Base-by-base conservation (phyloP, 2,797 vertebrate genomes). In the Euphonia xanthogaster region DNA sequence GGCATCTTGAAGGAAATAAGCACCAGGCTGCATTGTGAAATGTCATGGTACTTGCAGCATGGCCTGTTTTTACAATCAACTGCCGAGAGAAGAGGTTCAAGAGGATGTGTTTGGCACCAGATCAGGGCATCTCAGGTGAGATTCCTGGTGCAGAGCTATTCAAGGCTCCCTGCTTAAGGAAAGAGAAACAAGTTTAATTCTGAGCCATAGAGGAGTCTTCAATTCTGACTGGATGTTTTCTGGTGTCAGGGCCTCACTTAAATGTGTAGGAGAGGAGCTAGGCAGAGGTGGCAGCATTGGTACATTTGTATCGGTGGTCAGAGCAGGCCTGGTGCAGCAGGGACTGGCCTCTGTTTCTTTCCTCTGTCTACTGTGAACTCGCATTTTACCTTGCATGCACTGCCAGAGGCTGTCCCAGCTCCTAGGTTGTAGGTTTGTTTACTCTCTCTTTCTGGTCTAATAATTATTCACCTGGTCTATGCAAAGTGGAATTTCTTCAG, bases 331-430 rank as follows among this genome's bases (percentile, higher is more conserved):
- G 37, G n/a, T 71, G 27, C 61, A 81, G 44, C 35, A 51, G 19
- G 23, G 11, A 12, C 28, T 39, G 31, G 8, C 8, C 10, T 62
- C 22, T 0, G 0, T 35, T 90, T 67, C 48, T 78, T 85, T 62
- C 48, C 62, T 78, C 66, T 93, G 14, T 18, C 24, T 63, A 4
- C 57, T 2, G 1, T 48, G 13, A 90, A 8, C 20, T 47, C 3
- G 2, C 10, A 5, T 70, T 81, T 92, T 55, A 44, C 18, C 17
- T 67, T 51, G 44, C 5, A 47, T 54, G 28, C 6, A 0, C 13
- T 51, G 21, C 24, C 55, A 77, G 24, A 80, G 23, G 14, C 12
- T 48, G 9, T 66, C 40, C 27, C 54, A 67, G 23, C 23, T 60
- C 21, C 31, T 37, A 73, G 33, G 24, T 1, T 77, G 20, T 22